Evolutionary conservation across 1,140 invertebrate genomes (phyloP), one percentile per base, ranked within the genome.

Genomic region (Drosophila lini): DNA sequence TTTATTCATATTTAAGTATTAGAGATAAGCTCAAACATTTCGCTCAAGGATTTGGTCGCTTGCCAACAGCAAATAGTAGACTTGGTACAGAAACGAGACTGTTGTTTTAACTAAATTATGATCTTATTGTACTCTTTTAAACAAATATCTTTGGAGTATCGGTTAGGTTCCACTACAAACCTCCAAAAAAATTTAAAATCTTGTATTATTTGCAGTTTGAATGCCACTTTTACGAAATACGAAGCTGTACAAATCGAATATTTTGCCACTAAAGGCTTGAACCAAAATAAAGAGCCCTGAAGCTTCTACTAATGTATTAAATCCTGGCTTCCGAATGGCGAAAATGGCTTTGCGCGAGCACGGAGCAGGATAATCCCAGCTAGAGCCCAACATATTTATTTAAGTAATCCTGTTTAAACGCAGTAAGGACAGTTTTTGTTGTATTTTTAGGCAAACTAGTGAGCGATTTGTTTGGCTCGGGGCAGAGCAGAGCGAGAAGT

Each of bases 401-500:
- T 34, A 34, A 42, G 22, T 61, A 59, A 64, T 64, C 38, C 41
- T 42, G 28, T 61, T 61, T 61, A 25, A 22, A 7, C 32, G 36
- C 61, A 42, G 36, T 5, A 58, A 19, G 36, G 61, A 59, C 28
- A n/a, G 25, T 34, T 64, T 38, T 55, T 62, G 70, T 75, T 78
- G 77, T 58, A 68, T 57, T 75, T 60, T 57, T 25, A 25, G 34
- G 34, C 19, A 38, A 53, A 58, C 50, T 63, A 47, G 28, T 22
- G 47, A 69, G 47, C 62, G 65, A 69, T 55, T 67, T 69, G 65
- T 69, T 69, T 69, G 65, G 62, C 31, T 61, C 40, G 31, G 64
- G 47, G 25, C 45, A 31, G 48, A 48, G 31, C 47, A 31, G 41
- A 65, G 61, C 70, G 77, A 82, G 80, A 81, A 78, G 67, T 63